Conservation (phyloP, 2,888 invertebrate genomes). For the Temnothorax unifasciatus region DNA sequence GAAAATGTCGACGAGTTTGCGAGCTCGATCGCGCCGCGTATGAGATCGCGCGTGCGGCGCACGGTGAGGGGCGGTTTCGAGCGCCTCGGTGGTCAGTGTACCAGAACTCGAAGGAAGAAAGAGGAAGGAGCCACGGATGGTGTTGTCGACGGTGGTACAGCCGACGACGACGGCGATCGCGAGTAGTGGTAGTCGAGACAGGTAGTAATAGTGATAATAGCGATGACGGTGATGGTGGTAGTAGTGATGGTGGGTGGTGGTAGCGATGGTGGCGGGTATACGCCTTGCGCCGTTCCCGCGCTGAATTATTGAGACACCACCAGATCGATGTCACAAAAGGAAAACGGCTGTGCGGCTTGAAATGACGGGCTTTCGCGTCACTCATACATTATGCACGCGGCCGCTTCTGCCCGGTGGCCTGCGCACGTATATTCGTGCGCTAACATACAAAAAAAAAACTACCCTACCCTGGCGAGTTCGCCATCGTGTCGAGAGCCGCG, state of each 20-base stretch:
- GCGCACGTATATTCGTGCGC: constrained; percentile 76
- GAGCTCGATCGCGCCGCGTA: constrained; percentile 45
- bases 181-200: constrained; percentile 45
- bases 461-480: constrained; percentile 25
- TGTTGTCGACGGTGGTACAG: constrained; percentile 41
- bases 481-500: constrained; percentile 34
- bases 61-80: constrained; percentile 22
- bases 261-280: constrained; percentile 58
- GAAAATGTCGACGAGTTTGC: constrained; percentile 42
- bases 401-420: constrained; percentile 80
- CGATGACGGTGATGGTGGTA: constrained; percentile 53
- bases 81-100: constrained; percentile 55
- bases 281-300: constrained; percentile 85
- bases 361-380: constrained; percentile 85
- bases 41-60: constrained; percentile 28
- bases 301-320: constrained; percentile 85
- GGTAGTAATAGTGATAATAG: constrained; percentile 38
- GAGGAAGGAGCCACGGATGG: constrained; percentile 34
- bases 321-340: constrained; percentile 86
- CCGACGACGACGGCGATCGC: constrained; percentile 51
- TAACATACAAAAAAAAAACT: constrained; percentile 71
- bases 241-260: constrained; percentile 55
- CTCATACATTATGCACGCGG: constrained; percentile 84
- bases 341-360: constrained; percentile 84
- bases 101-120: constrained; percentile 51